Base-by-base conservation (phyloP, 1,140 invertebrate species). In the Episyrphus balteatus region DNA sequence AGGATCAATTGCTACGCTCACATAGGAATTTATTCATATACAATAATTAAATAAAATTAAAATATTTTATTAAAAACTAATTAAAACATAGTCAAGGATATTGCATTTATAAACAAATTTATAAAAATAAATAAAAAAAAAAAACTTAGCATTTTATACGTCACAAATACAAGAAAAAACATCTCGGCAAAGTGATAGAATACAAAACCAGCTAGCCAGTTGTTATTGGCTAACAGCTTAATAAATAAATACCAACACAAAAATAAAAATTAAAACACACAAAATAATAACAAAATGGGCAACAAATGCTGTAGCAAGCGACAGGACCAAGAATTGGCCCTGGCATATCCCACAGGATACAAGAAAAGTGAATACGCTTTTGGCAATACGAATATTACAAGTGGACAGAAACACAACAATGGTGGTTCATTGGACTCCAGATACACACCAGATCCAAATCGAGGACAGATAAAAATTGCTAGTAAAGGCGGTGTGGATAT, bases 381-480 rank as follows among this genome's bases (percentile, higher is more conserved):
- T 14, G 63, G 63, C 43, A 61, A 66, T 41, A 74, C 64, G 37
- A 59, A 62, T 47, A 63, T 65, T 40, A 56, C 66, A 44, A 66
- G 53, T 48, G 61, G 66, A 18, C 57, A 74, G 31, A 76, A 77
- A 55, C 73, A 75, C 55, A 76, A 73, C 56, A 78, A 80, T 66
- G 80, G 80, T 36, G 79, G 78, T 40, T 81, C 80, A n/a, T 54
- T 77, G 48, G 79, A 85, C 68, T 81, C 83, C 52, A 75, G 83
- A 51, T 86, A 86, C 59, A 83, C 83, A 2, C 81, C 83, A 34
- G 84, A 87, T 71, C 83, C 83, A 17, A 86, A 86, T 73, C 79
- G 82, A 53, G 76, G 79, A 43, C 71, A 61, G 39, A 53, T 56
- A 42, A 73, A 66, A 57, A 73, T 75, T 59, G 69, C 73, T 59